Percentiles rank a stretch among this genome's conserved stretches.
phyloP scores from a whole-genome alignment of 2,888 invertebrate genomes.

The Lypha dubia region DNA sequence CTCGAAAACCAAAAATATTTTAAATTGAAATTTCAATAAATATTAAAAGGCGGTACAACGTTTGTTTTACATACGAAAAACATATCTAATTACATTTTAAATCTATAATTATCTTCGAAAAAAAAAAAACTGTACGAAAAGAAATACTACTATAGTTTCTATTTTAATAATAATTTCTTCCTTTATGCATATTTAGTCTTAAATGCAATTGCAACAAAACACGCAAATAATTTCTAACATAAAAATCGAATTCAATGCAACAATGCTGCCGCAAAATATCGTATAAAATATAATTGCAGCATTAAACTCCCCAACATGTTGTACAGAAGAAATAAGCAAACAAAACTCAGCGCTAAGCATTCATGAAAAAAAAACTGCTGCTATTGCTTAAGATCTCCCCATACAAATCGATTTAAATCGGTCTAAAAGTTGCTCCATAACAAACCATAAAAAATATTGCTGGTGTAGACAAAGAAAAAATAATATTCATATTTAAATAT shows the following conservation, averaged over 20 bases:
- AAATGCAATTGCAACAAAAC: constrained; percentile 53
- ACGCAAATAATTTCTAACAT: constrained; percentile 44
- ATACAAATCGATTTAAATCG: constrained; percentile 63
- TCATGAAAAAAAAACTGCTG: constrained; percentile 30
- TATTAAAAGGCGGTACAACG: constrained; percentile 33
- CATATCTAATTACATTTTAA: constrained; percentile 45
- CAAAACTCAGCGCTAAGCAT: neutral
- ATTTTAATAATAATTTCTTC: constrained; percentile 64
- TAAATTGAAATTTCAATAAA: constrained; percentile 14
- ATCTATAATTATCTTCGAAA: constrained; percentile 51
- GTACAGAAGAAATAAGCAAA: neutral
- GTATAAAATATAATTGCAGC: constrained; percentile 42
- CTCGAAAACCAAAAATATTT: neutral
- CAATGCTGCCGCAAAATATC: constrained; percentile 28
- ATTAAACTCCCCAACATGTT: constrained; percentile 59
- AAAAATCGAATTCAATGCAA: constrained; percentile 16
- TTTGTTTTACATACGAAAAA: constrained; percentile 24
- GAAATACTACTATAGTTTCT: constrained; percentile 28
- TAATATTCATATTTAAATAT: constrained; percentile 11
- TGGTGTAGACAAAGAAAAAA: constrained; percentile 27
- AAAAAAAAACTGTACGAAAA: constrained; percentile 14
- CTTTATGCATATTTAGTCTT: constrained; percentile 50
- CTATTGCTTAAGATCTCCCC: constrained; percentile 16
- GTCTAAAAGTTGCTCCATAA: constrained; percentile 30
- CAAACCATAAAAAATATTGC: constrained; percentile 36